Base-by-base conservation (phyloP, 2,113 vertebrate species). In the Notarius lentiginosus region DNA sequence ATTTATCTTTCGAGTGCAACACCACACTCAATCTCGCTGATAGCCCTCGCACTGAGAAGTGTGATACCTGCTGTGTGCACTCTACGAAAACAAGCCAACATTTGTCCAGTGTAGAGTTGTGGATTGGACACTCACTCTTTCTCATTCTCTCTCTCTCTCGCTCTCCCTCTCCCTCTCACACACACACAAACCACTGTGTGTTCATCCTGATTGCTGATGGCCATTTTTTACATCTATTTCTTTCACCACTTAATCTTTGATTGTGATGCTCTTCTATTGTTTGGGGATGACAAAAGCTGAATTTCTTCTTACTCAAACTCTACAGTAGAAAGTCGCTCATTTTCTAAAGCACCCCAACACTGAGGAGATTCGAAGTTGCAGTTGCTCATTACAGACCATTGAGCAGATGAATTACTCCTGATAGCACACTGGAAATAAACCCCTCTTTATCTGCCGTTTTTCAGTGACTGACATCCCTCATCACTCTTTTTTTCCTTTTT, bases 341-440 rank as follows among this genome's bases (percentile, higher is more conserved):
- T 94, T 94, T 94, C 90, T 92, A 91, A 92, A 92, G 89, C 84
- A 70, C 41, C 49, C 47, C 18, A 70, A 88, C 84, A 93, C 87
- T 92, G 90, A 93, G 91, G 92, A 93, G 92, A 90, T 90, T 90
- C 86, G 86, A 88, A 92, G 93, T 93, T 93, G 92, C 70, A 79
- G 80, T 51, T 72, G 93, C 93, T 95, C 94, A 94, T 95, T 94
- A 95, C 55, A 90, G 90, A 84, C 93, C 90, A 94, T 94, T 95
- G 92, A 94, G 91, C 92, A 93, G 93, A 94, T 93, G 92, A 94
- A 95, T 93, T 92, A 92, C 91, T 93, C 89, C 88, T 94, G 91
- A 94, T 93, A 91, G 89, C 92, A 90, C 85, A 27, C 89, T 86
- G 85, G 89, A 93, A 90, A 93, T 93, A 94, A 94, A 93, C 90